phyloP scores from a whole-genome alignment of 2,888 invertebrate genomes.

The Aphrophora alni region DNA sequence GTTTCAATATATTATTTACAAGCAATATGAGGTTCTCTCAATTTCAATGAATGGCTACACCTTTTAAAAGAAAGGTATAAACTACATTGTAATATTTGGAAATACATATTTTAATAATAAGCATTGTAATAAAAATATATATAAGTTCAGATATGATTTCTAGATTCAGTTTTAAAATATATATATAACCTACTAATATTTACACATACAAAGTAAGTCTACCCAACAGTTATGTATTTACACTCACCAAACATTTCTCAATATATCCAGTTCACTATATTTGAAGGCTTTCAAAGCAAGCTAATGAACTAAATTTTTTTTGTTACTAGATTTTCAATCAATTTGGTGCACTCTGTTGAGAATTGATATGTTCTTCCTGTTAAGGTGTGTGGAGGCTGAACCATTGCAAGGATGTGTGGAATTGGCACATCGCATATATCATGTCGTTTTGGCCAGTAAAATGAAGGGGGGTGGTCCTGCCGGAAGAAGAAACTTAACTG shows the following conservation, averaged over 20 bases:
- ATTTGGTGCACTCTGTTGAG: no score
- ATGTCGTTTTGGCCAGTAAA: slow-evolving; percentile 29
- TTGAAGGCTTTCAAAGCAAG: no score
- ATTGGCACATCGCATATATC: slow-evolving; percentile 10
- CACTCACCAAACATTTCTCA: background rate
- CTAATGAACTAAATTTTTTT: no score
- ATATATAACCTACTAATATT: background rate
- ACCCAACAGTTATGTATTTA: background rate
- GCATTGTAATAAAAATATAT: no score
- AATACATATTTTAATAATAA: no score
- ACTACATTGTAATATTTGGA: no score
- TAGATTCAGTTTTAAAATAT: background rate
- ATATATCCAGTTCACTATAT: background rate
- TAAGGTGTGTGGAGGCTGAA: slow-evolving; percentile 15
- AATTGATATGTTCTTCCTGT: background rate
- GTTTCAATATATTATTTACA: no score
- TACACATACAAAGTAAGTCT: background rate
- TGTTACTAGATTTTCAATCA: no score
- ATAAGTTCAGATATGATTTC: background rate
- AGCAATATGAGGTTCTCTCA: no score
- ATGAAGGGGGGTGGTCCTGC: slow-evolving; percentile 23
- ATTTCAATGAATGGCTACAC: no score
- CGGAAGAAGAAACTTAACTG: slow-evolving; percentile 13
- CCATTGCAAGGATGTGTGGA: slow-evolving; percentile 13
- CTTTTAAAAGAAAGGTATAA: no score